phyloP scores from a whole-genome alignment of 2,888 invertebrate species.

The Calameuta idolon region DNA sequence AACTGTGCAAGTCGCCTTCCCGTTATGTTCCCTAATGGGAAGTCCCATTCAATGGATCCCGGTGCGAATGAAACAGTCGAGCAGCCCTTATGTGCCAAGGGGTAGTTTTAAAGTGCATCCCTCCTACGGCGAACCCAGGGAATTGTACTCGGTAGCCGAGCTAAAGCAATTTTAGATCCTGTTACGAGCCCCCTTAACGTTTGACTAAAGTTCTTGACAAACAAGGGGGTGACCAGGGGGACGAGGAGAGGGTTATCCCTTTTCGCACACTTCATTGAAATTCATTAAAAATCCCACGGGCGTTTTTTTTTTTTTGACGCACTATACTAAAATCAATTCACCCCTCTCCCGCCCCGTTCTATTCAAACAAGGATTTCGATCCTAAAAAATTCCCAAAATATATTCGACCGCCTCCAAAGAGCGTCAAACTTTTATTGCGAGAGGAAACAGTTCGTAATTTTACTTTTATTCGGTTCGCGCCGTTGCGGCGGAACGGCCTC shows the following conservation, averaged over 20 bases:
- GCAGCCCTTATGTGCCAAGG: not conserved
- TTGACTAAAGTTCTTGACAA: slow-evolving; percentile 43
- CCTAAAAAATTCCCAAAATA: not conserved
- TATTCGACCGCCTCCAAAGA: not conserved
- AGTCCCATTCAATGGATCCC: not conserved
- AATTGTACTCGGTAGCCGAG: slow-evolving; percentile 32
- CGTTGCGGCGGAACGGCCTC: not conserved
- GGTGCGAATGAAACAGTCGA: slow-evolving; percentile 1
- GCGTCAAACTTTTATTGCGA: not conserved
- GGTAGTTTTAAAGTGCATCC: slow-evolving; percentile 43
- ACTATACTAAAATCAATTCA: not conserved
- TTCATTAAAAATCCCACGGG: slow-evolving; percentile 42
- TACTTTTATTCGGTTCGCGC: not conserved
- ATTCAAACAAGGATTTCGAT: not conserved
- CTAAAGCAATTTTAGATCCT: slow-evolving; percentile 50
- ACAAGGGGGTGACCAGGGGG: slow-evolving; percentile 39
- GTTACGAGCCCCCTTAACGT: slow-evolving; percentile 41
- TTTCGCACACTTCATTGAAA: slow-evolving; percentile 44
- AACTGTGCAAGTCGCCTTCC: not conserved
- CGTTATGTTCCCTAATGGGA: not conserved
- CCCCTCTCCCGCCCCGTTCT: not conserved
- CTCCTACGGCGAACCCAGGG: slow-evolving; percentile 18
- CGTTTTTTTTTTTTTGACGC: not conserved
- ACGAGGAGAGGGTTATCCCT: slow-evolving; percentile 17
- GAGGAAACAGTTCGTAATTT: not conserved